phyloP scores from a whole-genome alignment of 2,797 vertebrate genomes.

The Cephalopachus bancanus region DNA sequence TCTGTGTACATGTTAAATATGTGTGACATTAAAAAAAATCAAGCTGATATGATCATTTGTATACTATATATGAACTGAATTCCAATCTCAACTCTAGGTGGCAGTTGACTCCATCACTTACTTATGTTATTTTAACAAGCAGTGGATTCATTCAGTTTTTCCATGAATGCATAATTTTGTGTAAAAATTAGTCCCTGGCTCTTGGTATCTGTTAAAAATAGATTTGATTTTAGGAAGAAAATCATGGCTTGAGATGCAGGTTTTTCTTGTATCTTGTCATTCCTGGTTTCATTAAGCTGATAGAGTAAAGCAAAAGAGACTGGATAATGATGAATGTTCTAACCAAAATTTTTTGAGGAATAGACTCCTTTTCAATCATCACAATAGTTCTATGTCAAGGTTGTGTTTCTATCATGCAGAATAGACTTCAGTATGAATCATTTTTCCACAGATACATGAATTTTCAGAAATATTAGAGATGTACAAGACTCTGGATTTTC shows the following conservation, averaged over 20 bases:
- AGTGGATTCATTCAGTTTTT: slow-evolving; percentile 85
- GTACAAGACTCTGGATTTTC: neutral
- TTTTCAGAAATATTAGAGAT: slow-evolving; percentile 61
- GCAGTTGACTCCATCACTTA: slow-evolving; percentile 83
- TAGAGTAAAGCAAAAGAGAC: slow-evolving; percentile 70
- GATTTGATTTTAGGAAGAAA: slow-evolving; percentile 80
- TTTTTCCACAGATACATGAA: slow-evolving; percentile 22
- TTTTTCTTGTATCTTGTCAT: slow-evolving; percentile 75
- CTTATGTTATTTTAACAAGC: slow-evolving; percentile 71
- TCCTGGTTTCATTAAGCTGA: slow-evolving; percentile 70
- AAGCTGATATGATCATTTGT: neutral
- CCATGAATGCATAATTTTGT: slow-evolving; percentile 82
- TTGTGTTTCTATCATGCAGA: slow-evolving; percentile 34
- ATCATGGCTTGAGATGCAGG: slow-evolving; percentile 72
- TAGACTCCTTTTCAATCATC: slow-evolving; percentile 67
- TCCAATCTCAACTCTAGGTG: slow-evolving; percentile 83
- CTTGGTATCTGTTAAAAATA: slow-evolving; percentile 81
- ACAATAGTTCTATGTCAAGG: slow-evolving; percentile 55
- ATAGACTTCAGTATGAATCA: slow-evolving; percentile 42
- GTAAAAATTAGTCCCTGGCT: slow-evolving; percentile 81
- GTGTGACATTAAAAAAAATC: neutral
- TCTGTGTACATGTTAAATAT: neutral
- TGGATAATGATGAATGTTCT: slow-evolving; percentile 62
- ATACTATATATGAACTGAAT: slow-evolving; percentile 38
- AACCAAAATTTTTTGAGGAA: slow-evolving; percentile 42